A percentile compares a stretch with the other conserved stretches of the same genome.
These are phyloP conservation scores for Zaprionus ornatus DNA, from an alignment of 1,140 invertebrate genomes.

Conservation along the genomic window DNA sequence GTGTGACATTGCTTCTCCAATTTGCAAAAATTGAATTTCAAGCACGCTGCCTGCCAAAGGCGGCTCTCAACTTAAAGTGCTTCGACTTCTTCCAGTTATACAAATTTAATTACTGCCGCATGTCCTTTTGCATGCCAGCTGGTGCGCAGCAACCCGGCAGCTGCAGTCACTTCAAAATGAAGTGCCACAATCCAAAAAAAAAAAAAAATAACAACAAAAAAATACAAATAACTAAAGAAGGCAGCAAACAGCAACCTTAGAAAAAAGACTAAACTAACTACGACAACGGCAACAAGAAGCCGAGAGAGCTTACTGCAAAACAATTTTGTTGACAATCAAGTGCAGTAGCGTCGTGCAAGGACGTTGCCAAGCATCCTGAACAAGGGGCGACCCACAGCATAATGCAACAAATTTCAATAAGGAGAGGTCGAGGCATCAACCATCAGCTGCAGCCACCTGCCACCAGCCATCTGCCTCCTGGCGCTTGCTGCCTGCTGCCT, in stretches of 20 bases:
- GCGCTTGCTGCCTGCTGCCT: neutral
- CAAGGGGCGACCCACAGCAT: conserved; percentile 43
- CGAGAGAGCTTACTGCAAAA: conserved; percentile 53
- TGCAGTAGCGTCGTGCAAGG: conserved; percentile 65
- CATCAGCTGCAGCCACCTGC: conserved; percentile 45
- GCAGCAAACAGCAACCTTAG: neutral
- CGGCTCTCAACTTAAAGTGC: conserved; percentile 18
- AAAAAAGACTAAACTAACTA: neutral
- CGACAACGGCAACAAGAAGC: conserved; percentile 22
- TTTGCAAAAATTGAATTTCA: conserved; percentile 47
- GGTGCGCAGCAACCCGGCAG: conserved; percentile 15
- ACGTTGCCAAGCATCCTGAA: conserved; percentile 56
- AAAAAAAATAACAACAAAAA: conserved; percentile 9
- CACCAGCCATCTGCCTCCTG: conserved; percentile 43
- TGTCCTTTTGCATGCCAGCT: conserved; percentile 56
- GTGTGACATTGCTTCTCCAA: conserved; percentile 42
- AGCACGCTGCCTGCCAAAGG: conserved; percentile 8
- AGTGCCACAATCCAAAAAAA: conserved; percentile 49
- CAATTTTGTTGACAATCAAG: conserved; percentile 80
- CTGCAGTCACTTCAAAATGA: conserved; percentile 70
- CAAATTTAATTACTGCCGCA: conserved; percentile 72
- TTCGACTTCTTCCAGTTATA: conserved; percentile 28
- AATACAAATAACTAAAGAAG: conserved; percentile 14
- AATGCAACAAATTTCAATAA: conserved; percentile 80
- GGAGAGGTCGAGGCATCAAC: conserved; percentile 28